These are phyloP conservation scores for Synergus japonicus DNA, from an alignment of 2,888 invertebrate species.

Conservation along the genomic window DNA sequence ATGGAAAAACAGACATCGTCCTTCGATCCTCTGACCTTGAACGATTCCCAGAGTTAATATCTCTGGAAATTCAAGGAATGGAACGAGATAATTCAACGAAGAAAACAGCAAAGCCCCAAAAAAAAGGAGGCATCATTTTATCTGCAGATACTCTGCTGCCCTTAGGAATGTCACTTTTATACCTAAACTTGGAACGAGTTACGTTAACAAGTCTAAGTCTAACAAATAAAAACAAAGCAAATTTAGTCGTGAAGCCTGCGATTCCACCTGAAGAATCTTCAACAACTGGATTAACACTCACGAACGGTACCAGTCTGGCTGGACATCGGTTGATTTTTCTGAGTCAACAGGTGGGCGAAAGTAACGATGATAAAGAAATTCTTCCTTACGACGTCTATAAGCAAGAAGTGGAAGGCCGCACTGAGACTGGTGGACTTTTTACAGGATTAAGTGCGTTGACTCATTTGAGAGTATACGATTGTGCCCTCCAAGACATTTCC, in stretches of 20 bases:
- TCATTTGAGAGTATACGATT: slow-evolving; percentile 81
- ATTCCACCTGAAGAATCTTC: slow-evolving; percentile 48
- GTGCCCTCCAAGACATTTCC: slow-evolving; percentile 81
- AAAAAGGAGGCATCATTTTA: slow-evolving; percentile 63
- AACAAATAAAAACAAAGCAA: slow-evolving; percentile 64
- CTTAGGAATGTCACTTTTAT: slow-evolving; percentile 65
- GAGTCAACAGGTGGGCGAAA: slow-evolving; percentile 66
- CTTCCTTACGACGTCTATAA: slow-evolving; percentile 83
- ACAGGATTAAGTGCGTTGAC: slow-evolving; percentile 79
- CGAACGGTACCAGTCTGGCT: slow-evolving; percentile 45
- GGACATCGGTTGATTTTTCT: slow-evolving; percentile 70
- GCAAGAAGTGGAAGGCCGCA: slow-evolving; percentile 77
- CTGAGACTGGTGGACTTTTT: slow-evolving; percentile 77
- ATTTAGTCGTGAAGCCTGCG: slow-evolving; percentile 67
- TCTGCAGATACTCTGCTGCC: slow-evolving; percentile 68
- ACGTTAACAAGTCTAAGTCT: slow-evolving; percentile 63
- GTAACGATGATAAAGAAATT: slow-evolving; percentile 78
- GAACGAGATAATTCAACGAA: slow-evolving; percentile 55
- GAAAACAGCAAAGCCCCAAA: slow-evolving; percentile 44
- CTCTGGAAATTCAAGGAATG: slow-evolving; percentile 82
- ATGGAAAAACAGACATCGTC: slow-evolving; percentile 62
- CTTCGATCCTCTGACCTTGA: slow-evolving; percentile 77
- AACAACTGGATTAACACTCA: slow-evolving; percentile 43
- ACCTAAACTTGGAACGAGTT: slow-evolving; percentile 69
- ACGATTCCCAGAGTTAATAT: slow-evolving; percentile 79